Base-by-base conservation (phyloP, 1,140 invertebrate species). In the Magallana ariakensis region DNA sequence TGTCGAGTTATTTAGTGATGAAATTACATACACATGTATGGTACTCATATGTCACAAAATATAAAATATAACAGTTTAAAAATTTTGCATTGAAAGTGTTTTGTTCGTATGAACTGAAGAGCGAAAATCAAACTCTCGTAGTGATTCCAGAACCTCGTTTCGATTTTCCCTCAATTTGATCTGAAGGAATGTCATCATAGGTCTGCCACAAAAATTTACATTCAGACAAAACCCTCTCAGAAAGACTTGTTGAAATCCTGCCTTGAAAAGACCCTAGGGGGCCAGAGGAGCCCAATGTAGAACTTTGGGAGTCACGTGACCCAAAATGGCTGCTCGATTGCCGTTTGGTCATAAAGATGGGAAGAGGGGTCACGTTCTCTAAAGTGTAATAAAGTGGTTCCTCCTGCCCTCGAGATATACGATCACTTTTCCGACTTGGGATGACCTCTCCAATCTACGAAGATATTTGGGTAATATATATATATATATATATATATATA, bases 321-420 rank as follows among this genome's bases (percentile, higher is more conserved):
- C 4, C 33, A 7, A 9, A 26, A 26, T 62, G 11, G 15, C 4
- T 62, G 15, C 4, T 16, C 58, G 3, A 26, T 19, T 11, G 13
- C 33, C 19, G 4, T 13, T 75, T 9, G 66, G 66, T 19, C 9
- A 26, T 75, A 46, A 46, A 46, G 33, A 46, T 46, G 33, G 33
- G 33, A 46, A 46, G 33, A 46, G 66, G 66, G 33, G 22, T 19
- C 22, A 75, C 66, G 22, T 11, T 75, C 33, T 75, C 66, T 13
- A 75, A 13, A 4, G 66, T 75, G 22, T 75, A 26, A 26, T 75
- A 75, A 75, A 75, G 33, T 75, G 19, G 66, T 75, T 75, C 66
- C 66, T 75, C 66, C 5, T 60, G 3, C 33, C 33, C 58, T 75
- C 11, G 0, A 3, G 22, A 26, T 75, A 26, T 26, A 75, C n/a